Conservation (phyloP, 2,113 vertebrate species). For the Alosa alosa region DNA sequence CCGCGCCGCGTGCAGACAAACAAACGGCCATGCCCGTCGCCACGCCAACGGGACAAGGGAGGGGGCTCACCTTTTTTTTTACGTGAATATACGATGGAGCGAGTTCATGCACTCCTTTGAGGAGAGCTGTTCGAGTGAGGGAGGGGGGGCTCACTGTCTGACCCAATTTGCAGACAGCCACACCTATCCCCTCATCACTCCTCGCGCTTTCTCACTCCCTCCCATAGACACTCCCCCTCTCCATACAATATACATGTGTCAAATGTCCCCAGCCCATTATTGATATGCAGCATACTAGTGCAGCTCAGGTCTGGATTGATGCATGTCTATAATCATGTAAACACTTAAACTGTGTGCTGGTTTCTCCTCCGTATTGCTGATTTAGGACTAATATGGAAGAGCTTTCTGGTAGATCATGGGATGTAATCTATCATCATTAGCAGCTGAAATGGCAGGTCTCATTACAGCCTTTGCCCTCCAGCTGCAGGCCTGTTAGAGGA, state of each 20-base stretch:
- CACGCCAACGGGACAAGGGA: not conserved
- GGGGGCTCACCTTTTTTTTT: not conserved
- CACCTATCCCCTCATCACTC: conserved; percentile 50
- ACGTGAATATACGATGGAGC: not conserved
- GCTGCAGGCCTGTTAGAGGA: not conserved
- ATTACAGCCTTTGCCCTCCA: not conserved
- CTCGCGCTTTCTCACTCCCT: not conserved
- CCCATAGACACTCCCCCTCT: not conserved
- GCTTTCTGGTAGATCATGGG: not conserved
- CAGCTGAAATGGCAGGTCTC: not conserved
- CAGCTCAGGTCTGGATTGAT: not conserved
- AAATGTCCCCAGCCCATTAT: not conserved
- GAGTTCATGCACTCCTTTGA: not conserved
- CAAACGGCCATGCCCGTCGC: not conserved
- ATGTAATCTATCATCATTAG: not conserved
- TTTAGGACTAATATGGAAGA: not conserved
- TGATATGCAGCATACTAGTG: not conserved
- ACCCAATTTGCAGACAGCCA: conserved; percentile 60
- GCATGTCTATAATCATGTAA: not conserved
- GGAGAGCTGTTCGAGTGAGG: not conserved
- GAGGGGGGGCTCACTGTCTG: conserved; percentile 30
- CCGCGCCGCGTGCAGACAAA: conserved; percentile 14
- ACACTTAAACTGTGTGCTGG: not conserved
- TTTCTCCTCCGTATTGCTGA: not conserved
- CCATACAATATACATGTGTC: not conserved